Base-by-base conservation (phyloP, 1,140 invertebrate species). In the Homarus americanus region DNA sequence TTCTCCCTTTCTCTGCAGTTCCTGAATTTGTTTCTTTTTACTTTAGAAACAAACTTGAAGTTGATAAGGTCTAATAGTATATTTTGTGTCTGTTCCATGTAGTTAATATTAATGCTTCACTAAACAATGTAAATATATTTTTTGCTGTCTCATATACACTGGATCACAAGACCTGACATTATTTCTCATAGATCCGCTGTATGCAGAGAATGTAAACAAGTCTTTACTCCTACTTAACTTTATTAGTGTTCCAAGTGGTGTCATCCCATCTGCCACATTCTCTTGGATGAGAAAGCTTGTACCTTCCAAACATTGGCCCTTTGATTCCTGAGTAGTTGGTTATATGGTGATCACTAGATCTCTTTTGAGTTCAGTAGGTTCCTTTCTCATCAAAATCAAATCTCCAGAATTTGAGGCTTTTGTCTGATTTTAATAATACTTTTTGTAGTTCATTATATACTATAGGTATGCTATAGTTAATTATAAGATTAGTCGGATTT, bases 41-140 rank as follows among this genome's bases (percentile, higher is more conserved):
- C 36, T 76, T 76, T 76, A 76, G n/a, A 76, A 40, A 41, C 36
- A 76, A n/a, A 38, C 73, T 38, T 76, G 24, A 24, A 58, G 53
- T 7, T 58, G 2, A 58, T 58, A 20, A 58, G 5, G 24, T 58
- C 24, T 58, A n/a, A n/a, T n/a, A n/a, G 53, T 58, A 58, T 15
- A n/a, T 58, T 20, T 20, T 58, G 53, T 24, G 53, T 58, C 53
- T 58, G 4, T 58, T 58, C 17, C 53, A 24, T 20, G 17, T n/a
- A 10, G 12, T 58, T 24, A 58, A 20, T 58, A 20, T 3, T 58
- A 20, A 58, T 58, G 20, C 17, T 20, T 58, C 53, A 20, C 53
- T 1, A 20, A 58, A 20, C 53, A 58, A 58, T 20, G 15, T 49
- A 49, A 49, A 49, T 49, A 10, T 49, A 49, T 49, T n/a, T n/a